Base-by-base conservation (phyloP, 1,140 invertebrate genomes). In the Metopolophium dirhodum region DNA sequence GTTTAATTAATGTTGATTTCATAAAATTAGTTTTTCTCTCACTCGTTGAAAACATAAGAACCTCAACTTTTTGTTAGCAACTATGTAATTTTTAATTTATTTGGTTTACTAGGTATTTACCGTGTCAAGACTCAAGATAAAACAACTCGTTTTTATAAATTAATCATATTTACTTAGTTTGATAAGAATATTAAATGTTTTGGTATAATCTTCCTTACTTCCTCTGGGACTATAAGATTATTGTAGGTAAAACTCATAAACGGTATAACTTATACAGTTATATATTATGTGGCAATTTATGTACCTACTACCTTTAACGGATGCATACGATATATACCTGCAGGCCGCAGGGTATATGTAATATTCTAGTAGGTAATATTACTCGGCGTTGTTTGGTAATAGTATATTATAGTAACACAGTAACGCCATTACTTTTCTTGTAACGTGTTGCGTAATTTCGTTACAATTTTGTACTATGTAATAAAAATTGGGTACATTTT, bases 161-260 rank as follows among this genome's bases (percentile, higher is more conserved):
- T 30, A n/a, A 68, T 68, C 30, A n/a, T 68, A 68, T 68, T 68
- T 68, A 11, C 61, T 68, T 68, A 30, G 61, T n/a, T 11, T 68
- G 61, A 68, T 68, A 68, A 68, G 61, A 68, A 68, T 68, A 68
- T 68, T 68, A 68, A 68, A 68, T 68, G 11, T 68, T 68, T 68
- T 68, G 30, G 30, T 68, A n/a, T n/a, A 68, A 68, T 68, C 61
- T 68, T 68, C 0, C 11, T 57, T 9, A 47, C 45, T 47, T 47
- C 45, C 9, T 47, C 61, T 68, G 30, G 49, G 49, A 68, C 61
- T 30, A 68, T 68, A 68, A 14, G 14, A 68, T n/a, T 68, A 68
- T 68, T 7, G 11, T 68, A 30, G 11, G 61, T 68, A 68, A 41
- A 4, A 41, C 41, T 41, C 2, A 3, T 41, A 41, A 68, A 68